Percentiles rank a stretch among this genome's conserved stretches.
Conservation (phyloP, 1,140 invertebrate species). For the Anadara kagoshimensis region DNA sequence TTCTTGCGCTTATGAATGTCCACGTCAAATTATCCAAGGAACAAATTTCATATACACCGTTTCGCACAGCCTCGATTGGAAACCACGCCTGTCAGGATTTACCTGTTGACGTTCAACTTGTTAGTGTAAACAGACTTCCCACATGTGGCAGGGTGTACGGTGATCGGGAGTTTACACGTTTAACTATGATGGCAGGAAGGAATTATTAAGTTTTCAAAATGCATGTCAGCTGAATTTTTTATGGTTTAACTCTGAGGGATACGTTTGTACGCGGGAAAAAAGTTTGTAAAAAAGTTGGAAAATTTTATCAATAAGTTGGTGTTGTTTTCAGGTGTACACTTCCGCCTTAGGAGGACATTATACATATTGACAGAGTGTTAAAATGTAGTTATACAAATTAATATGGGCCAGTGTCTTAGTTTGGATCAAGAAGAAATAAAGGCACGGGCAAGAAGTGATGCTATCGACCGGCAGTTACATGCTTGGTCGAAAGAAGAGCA, state of each 20-base stretch:
- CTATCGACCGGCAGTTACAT: constrained; percentile 74
- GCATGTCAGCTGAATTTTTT: background rate
- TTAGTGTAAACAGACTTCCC: too few species aligned
- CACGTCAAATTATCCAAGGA: too few species aligned
- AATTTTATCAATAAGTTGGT: background rate
- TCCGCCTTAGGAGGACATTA: background rate
- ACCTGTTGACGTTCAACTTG: too few species aligned
- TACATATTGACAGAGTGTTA: background rate
- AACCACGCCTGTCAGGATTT: too few species aligned
- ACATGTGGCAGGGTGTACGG: too few species aligned
- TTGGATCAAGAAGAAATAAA: constrained; percentile 75
- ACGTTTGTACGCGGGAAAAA: background rate
- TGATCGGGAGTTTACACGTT: too few species aligned
- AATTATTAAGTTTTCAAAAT: constrained; percentile 1
- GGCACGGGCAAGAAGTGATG: constrained; percentile 73
- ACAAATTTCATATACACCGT: too few species aligned
- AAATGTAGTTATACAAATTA: background rate
- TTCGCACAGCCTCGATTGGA: too few species aligned
- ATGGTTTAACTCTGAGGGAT: background rate
- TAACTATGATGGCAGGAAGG: too few species aligned
- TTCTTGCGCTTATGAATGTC: too few species aligned
- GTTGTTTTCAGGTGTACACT: background rate
- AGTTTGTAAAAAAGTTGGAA: background rate
- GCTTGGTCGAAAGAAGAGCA: constrained; percentile 74
- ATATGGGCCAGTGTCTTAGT: constrained; percentile 76